Evolutionary conservation across 2,113 vertebrate species (phyloP).

Genomic region (Paradoxurus hermaphroditus): DNA sequence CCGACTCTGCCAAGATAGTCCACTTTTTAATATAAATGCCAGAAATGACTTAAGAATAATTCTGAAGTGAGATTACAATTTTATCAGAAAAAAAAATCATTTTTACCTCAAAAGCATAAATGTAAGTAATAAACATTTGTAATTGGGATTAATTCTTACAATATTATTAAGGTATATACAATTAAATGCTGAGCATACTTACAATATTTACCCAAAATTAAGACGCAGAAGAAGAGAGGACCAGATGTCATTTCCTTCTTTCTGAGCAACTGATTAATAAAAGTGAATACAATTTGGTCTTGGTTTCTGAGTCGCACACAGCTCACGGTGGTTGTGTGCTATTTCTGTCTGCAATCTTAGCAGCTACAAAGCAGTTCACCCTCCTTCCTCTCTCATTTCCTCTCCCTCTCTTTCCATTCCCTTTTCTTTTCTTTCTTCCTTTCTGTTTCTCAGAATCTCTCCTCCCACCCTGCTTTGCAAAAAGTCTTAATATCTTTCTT

Average conservation of each 20-base stretch:
- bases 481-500: conserved; percentile 29
- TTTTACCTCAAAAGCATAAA: conserved; percentile 42
- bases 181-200: conserved; percentile 76
- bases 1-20: neutral
- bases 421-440: conserved; percentile 19
- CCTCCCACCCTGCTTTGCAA: conserved; percentile 6
- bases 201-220: conserved; percentile 81
- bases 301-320: conserved; percentile 49
- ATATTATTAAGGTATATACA: neutral
- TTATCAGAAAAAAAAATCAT: neutral
- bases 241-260: conserved; percentile 78
- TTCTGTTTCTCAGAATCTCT: conserved; percentile 40
- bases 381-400: conserved; percentile 29
- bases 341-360: conserved; percentile 78
- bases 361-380: conserved; percentile 59
- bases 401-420: neutral
- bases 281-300: conserved; percentile 35
- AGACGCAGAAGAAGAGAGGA: conserved; percentile 76
- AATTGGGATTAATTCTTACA: conserved; percentile 40
- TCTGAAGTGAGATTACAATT: conserved; percentile 20
- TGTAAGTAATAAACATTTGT: neutral
- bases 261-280: conserved; percentile 59
- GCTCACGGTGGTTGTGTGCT: conserved; percentile 60
- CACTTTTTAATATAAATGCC: neutral
- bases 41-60: conserved; percentile 23